Conservation (phyloP, 2,113 vertebrate species). For the Etheostoma spectabile region DNA sequence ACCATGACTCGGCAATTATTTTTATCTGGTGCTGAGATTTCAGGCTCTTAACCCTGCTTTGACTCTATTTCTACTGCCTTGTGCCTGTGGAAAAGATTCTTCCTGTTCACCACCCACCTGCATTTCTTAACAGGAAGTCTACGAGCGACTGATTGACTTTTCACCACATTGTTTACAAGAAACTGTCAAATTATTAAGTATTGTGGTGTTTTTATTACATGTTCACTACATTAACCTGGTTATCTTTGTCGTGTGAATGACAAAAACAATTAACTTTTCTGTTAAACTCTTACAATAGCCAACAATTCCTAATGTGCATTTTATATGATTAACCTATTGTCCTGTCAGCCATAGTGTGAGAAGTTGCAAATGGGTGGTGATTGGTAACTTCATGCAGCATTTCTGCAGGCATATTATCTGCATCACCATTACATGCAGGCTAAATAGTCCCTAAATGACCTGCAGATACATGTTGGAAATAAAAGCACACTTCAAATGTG, state of each 20-base stretch:
- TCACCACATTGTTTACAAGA: not conserved
- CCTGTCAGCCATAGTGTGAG: not conserved
- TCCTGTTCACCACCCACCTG: not conserved
- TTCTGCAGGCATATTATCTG: not conserved
- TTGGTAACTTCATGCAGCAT: not conserved
- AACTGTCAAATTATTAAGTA: not conserved
- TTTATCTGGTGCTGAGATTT: not conserved
- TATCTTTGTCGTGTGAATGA: not conserved
- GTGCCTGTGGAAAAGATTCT: constrained; percentile 3
- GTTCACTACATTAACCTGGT: not conserved
- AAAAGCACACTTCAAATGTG: not conserved
- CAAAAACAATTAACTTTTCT: not conserved
- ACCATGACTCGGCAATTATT: constrained; percentile 6
- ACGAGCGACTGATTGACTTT: not conserved
- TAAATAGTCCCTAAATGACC: not conserved
- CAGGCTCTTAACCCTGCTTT: not conserved
- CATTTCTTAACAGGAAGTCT: not conserved
- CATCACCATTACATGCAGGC: not conserved
- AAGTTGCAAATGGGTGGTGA: not conserved
- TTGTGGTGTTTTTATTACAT: too few species aligned
- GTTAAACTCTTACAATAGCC: not conserved
- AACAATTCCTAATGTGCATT: not conserved
- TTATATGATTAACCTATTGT: not conserved
- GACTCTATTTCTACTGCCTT: not conserved
- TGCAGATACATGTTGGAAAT: not conserved